Evolutionary conservation across 2,888 invertebrate species (phyloP), one percentile per base, ranked within the genome.

Genomic region (Ophioninae sp.): DNA sequence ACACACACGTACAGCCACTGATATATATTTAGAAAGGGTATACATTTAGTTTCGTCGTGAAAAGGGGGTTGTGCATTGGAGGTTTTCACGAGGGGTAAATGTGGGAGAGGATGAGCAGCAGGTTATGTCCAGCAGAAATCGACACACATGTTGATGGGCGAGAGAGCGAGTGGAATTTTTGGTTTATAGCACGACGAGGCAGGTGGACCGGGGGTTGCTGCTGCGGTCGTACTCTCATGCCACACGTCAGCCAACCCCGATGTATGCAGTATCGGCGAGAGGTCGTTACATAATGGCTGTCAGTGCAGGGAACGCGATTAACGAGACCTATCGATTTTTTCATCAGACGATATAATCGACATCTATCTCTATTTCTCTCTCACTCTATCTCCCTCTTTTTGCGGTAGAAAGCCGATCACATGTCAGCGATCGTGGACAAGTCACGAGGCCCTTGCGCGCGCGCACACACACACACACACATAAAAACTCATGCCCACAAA

Each of bases 271-370:
- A 67, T 65, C 73, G 44, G 74, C 57, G 70, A 82, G 78, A 74
- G 83, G 79, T 87, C 81, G 87, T 89, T 88, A 85, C 85, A 87
- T 86, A 89, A 88, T 88, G 84, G 82, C 79, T 81, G 82, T 83
- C 82, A 82, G 81, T 86, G 82, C 79, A 75, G 84, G 82, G 80
- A 82, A 85, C 81, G 86, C 88, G 88, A 88, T 88, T 88, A 88
- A 87, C 86, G 85, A 87, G 76, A 83, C 85, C 87, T 88, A 88
- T 89, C 87, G 87, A 85, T 88, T 89, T 89, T 89, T 88, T 88
- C 88, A 89, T 86, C 88, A 76, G 79, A 77, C 81, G 82, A 81
- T 82, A 84, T 84, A 84, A 84, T 84, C 84, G 80, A 65, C 70
- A 77, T 59, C 37, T 59, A 68, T 67, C 30, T 74, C 67, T 57